Percentiles rank a stretch among this genome's conserved stretches.
phyloP scores from a whole-genome alignment of 2,797 vertebrate species.

The Acipenser ruthenus region DNA sequence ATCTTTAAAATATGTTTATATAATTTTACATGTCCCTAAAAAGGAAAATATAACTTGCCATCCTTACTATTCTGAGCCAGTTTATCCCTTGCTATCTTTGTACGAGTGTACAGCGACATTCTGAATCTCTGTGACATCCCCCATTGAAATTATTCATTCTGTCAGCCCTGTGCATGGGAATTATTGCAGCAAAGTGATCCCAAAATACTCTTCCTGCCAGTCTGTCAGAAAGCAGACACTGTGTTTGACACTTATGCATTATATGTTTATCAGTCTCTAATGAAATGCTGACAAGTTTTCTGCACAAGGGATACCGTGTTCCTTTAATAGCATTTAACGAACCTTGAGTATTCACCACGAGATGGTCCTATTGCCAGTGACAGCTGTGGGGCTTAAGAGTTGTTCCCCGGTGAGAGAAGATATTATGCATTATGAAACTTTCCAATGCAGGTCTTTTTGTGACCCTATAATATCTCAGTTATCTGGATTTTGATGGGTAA shows the following conservation, averaged over 20 bases:
- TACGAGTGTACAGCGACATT: slow-evolving; percentile 9
- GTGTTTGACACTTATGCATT: slow-evolving; percentile 53
- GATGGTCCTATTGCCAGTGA: slow-evolving; percentile 54
- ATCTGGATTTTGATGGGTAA: slow-evolving; percentile 12
- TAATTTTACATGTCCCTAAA: no score
- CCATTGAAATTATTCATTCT: slow-evolving; percentile 40
- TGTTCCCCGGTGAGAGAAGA: slow-evolving; percentile 54
- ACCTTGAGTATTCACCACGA: slow-evolving; percentile 53
- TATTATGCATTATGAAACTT: slow-evolving; percentile 56
- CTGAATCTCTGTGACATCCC: slow-evolving; percentile 11
- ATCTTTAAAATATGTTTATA: no score
- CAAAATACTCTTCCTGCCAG: slow-evolving; percentile 38
- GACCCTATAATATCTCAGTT: slow-evolving; percentile 23
- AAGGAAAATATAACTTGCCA: no score
- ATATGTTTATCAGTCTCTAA: slow-evolving; percentile 64
- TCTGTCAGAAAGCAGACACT: slow-evolving; percentile 37
- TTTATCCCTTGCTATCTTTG: neutral
- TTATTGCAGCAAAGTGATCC: slow-evolving; percentile 35
- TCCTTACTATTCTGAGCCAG: neutral
- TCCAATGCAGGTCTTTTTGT: slow-evolving; percentile 26
- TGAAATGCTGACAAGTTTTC: slow-evolving; percentile 60
- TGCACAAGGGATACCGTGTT: slow-evolving; percentile 50
- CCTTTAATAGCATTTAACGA: slow-evolving; percentile 63
- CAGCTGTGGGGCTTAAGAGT: slow-evolving; percentile 45
- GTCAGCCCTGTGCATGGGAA: slow-evolving; percentile 43